Evolutionary conservation across 2,888 invertebrate genomes (phyloP), one percentile per base, ranked within the genome.

Genomic region (Sinodicranocentrus sp.): DNA sequence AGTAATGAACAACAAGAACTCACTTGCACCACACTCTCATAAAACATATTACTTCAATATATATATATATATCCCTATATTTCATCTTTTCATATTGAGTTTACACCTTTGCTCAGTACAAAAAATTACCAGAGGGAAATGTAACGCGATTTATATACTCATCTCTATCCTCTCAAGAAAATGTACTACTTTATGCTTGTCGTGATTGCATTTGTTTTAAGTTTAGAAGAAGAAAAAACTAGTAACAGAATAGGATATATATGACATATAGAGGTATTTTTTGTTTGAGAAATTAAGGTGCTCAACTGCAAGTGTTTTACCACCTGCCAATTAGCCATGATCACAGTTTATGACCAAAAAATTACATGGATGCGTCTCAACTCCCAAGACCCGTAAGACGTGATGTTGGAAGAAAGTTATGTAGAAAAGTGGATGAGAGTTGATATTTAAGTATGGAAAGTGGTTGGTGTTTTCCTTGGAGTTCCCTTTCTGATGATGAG

Each of bases 311-410:
- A 80, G 79, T 80, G 83, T 83, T 82, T 68, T 77, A 75, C 82
- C 82, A 85, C 85, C 85, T 85, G 85, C 83, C 85, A 85, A 85
- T 85, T 85, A 85, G 82, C 79, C 57, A 33, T 83, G 85, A 83
- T 83, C 85, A 83, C 75, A 76, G 83, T 85, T 85, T 83, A 85
- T 61, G 85, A 83, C 79, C 76, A 65, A 54, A 85, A 85, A 85
- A 83, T 83, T 85, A 85, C 59, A 75, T 65, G 54, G 70, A 57
- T 65, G 72, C 72, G 48, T 52, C 15, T 48, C 10, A 68, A 57
- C 33, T 63, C 63, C 33, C 23, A 15, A 33, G 39, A 33, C 28
- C 33, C 17, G 2, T 10, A 19, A 63, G 19, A 63, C 28, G 28
- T 63, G 63, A 63, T 28, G 52, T 25, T 15, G 25, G 2, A 25